phyloP scores from a whole-genome alignment of 2,113 vertebrate genomes.

The Campylorhamphus procurvoides region DNA sequence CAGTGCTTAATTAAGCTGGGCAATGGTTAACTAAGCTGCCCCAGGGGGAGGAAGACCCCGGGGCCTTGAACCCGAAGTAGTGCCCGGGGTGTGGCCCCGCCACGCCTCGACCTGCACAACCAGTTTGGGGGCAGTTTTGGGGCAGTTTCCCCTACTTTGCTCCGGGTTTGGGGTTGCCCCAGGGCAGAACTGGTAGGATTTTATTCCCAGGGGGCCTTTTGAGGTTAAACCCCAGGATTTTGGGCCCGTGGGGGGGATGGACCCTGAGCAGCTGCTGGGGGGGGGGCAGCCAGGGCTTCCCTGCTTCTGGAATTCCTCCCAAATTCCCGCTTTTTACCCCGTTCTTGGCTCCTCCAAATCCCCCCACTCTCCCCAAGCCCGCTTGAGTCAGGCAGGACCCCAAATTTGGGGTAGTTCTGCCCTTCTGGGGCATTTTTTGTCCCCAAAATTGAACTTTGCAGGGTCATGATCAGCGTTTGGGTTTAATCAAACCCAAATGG shows the following conservation, averaged over 20 bases:
- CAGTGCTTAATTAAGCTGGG: background rate
- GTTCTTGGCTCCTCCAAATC: no score
- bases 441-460: rapidly evolving
- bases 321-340: background rate
- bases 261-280: background rate
- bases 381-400: rapidly evolving
- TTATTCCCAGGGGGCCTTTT: rapidly evolving
- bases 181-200: rapidly evolving
- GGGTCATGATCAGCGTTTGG: rapidly evolving
- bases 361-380: background rate
- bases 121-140: background rate
- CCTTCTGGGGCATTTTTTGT: rapidly evolving
- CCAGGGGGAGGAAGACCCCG: background rate
- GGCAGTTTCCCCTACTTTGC: background rate
- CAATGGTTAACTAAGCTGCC: rapidly evolving
- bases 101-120: background rate
- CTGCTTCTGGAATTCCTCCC: rapidly evolving
- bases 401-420: background rate
- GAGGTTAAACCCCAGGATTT: background rate
- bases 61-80: background rate
- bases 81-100: background rate
- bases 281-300: background rate
- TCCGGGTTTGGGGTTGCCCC: rapidly evolving
- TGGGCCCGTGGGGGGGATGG: rapidly evolving
- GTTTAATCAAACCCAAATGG: no score